These are phyloP conservation scores for Graptemys geographica DNA, from an alignment of 2,797 vertebrate genomes.

Conservation along the genomic window DNA sequence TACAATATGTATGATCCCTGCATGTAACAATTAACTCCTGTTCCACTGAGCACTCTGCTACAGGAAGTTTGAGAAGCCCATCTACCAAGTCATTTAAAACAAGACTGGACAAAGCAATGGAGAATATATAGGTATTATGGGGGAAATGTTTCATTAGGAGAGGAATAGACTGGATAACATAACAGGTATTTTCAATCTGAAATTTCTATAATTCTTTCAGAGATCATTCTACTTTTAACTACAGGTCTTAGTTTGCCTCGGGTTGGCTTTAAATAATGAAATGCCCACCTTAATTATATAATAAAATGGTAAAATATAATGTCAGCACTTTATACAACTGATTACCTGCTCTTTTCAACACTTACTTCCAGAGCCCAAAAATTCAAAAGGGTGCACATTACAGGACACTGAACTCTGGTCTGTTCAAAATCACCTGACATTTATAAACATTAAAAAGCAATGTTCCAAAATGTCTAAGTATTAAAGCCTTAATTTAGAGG, in stretches of 20 bases:
- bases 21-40: neutral
- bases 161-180: neutral
- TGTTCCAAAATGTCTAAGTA: slow-evolving; percentile 38
- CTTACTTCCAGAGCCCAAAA: slow-evolving; percentile 25
- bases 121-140: neutral
- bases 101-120: neutral
- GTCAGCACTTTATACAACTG: neutral
- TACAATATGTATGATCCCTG: neutral
- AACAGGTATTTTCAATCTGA: neutral
- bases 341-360: slow-evolving; percentile 6
- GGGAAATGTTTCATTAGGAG: neutral
- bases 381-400: slow-evolving; percentile 12
- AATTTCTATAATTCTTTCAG: neutral
- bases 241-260: neutral
- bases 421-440: slow-evolving; percentile 53
- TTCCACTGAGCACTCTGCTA: neutral
- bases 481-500: slow-evolving; percentile 49
- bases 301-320: neutral
- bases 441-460: slow-evolving; percentile 42
- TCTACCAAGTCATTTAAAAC: neutral
- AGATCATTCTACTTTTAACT: neutral
- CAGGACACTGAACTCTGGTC: neutral
- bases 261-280: slow-evolving; percentile 24
- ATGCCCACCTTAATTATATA: slow-evolving; percentile 7
- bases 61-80: neutral